These are phyloP conservation scores for Embidobia sp. DNA, from an alignment of 2,888 invertebrate species.

Conservation along the genomic window DNA sequence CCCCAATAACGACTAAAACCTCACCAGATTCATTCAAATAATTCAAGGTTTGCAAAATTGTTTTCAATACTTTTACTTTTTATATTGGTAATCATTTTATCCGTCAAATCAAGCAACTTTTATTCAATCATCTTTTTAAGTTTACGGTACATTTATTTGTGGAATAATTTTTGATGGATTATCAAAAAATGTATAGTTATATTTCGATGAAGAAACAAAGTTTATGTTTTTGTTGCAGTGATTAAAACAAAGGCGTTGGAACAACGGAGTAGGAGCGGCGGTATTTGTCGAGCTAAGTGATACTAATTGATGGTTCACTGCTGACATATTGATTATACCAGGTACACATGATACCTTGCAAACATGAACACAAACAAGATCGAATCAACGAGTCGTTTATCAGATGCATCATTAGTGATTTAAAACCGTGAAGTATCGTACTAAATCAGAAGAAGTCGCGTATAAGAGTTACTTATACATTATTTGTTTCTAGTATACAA, in stretches of 20 bases:
- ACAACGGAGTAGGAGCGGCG: constrained; percentile 74
- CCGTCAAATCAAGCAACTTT: no score
- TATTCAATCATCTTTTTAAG: no score
- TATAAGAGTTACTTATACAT: background rate
- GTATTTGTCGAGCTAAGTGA: constrained; percentile 80
- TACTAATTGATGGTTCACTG: constrained; percentile 80
- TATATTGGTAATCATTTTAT: no score
- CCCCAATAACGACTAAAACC: no score
- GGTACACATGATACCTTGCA: constrained; percentile 70
- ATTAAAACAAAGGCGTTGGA: constrained; percentile 59
- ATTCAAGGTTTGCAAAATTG: no score
- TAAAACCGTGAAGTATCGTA: background rate
- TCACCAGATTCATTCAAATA: no score
- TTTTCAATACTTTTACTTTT: no score
- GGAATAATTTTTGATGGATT: no score
- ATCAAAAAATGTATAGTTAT: no score
- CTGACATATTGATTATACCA: constrained; percentile 77
- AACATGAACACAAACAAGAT: constrained; percentile 65
- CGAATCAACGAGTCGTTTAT: constrained; percentile 73
- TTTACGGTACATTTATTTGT: no score
- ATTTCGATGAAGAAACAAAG: no score
- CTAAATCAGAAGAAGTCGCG: constrained; percentile 4
- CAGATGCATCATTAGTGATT: constrained; percentile 69
- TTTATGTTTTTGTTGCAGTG: background rate
- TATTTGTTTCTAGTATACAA: no score